Base-by-base conservation (phyloP, 2,888 invertebrate species). In the Pyrgus malvae region DNA sequence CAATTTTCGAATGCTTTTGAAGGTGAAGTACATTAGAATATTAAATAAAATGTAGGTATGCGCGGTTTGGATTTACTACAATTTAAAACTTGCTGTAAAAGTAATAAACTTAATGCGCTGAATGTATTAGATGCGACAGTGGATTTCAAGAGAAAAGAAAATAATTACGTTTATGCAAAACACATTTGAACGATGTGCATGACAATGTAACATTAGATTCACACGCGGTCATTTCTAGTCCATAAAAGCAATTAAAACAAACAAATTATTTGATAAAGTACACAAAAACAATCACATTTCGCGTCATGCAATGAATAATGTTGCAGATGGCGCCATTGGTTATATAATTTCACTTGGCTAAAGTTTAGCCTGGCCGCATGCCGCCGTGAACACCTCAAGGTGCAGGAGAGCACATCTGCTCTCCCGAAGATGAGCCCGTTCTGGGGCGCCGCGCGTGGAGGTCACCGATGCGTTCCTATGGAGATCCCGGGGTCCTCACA, bases 81-180 rank as follows among this genome's bases (percentile, higher is more conserved):
- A 11, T 37, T 37, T 38, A n/a, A 37, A 48, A 37, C 11, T 33
- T 21, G 19, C 16, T 19, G 46, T 35, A 19, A 7, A 25, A 48
- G 35, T 37, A 48, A 48, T 48, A 37, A 35, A 37, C 16, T 35
- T 37, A 48, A 48, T 48, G 46, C 46, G 25, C 33, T 11, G 23
- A 35, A 12, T 35, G 33, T 23, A 21, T 35, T 14, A 31, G 31
- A 46, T 31, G 44, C 21, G 38, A 38, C 38, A 38, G 17, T 9
- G 2, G 5, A 35, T 9, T 35, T 38, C 19, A 21, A 21, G 11
- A n/a, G 19, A 38, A 21, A 37, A 16, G 14, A 35, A 9, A 17
- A 37, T 16, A 37, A 37, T 37, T 37, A 9, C 1, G n/a, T 19
- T 37, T 16, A 8, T 37, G 19, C 9, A 17, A 12, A 19, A 37